phyloP scores from a whole-genome alignment of 2,797 vertebrate species.

The Setipinna tenuifilis region DNA sequence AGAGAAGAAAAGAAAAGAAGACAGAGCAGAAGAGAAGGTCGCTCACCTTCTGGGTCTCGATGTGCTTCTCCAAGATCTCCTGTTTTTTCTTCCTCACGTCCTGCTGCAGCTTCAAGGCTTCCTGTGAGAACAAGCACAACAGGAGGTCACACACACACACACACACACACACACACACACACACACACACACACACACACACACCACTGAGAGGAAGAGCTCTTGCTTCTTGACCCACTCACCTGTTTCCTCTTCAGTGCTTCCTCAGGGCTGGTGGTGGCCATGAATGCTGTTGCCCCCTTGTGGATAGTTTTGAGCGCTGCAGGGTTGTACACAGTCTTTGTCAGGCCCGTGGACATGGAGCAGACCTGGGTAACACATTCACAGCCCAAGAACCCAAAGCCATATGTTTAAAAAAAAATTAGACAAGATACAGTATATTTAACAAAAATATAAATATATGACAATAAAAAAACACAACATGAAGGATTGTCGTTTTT shows the following conservation, averaged over 20 bases:
- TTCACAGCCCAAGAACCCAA: not conserved
- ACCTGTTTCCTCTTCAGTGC: constrained; percentile 95
- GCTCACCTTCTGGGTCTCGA: constrained; percentile 94
- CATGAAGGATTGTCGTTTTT: too few species aligned
- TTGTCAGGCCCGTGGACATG: constrained; percentile 94
- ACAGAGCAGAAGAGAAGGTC: not conserved
- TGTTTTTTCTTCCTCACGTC: constrained; percentile 97
- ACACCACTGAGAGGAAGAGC: not conserved
- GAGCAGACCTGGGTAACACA: constrained; percentile 86
- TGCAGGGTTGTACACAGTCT: constrained; percentile 96
- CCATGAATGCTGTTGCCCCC: constrained; percentile 69
- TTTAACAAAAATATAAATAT: not conserved
- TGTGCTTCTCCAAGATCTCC: constrained; percentile 97
- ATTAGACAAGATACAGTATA: constrained; percentile 39
- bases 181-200: not conserved
- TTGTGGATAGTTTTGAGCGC: constrained; percentile 92
- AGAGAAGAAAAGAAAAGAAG: not conserved
- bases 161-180: not conserved
- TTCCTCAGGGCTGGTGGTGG: constrained; percentile 79
- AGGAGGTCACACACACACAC: not conserved
- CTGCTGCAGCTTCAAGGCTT: constrained; percentile 91
- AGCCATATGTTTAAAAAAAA: constrained; percentile 52
- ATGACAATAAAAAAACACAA: not conserved
- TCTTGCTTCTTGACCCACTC: not conserved
- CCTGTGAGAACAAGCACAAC: constrained; percentile 69